These are phyloP conservation scores for Pseudomyrmex pallidus DNA, from an alignment of 1,140 invertebrate species.

Conservation along the genomic window DNA sequence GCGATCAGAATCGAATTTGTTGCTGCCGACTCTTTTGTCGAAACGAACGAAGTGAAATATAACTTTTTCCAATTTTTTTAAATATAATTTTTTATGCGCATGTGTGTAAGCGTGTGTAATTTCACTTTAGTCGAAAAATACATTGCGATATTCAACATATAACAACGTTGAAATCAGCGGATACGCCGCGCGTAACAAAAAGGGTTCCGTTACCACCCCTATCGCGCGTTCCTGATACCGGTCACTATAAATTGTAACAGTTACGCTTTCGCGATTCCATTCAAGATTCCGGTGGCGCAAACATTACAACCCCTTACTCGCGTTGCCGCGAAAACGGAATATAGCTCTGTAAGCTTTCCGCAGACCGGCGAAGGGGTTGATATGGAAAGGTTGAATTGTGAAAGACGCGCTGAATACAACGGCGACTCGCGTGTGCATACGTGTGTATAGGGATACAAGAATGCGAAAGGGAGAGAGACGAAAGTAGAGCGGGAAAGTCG, in stretches of 20 bases:
- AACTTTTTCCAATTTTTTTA: no score
- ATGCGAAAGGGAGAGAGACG: not conserved
- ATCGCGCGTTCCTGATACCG: slow-evolving; percentile 31
- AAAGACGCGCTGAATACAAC: slow-evolving; percentile 16
- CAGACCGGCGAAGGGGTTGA: not conserved
- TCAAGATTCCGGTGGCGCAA: slow-evolving; percentile 38
- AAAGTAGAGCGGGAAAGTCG: slow-evolving; percentile 20
- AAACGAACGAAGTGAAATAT: not conserved
- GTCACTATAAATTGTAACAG: slow-evolving; percentile 57
- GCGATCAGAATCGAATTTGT: not conserved
- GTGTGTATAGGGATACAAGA: slow-evolving; percentile 6
- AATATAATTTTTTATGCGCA: no score
- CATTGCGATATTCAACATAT: slow-evolving; percentile 5
- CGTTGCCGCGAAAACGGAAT: slow-evolving; percentile 4
- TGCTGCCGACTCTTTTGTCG: no score
- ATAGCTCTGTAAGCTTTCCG: slow-evolving; percentile 41
- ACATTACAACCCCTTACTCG: slow-evolving; percentile 26
- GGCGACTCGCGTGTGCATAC: slow-evolving; percentile 29
- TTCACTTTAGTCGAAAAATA: no score
- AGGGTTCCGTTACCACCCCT: slow-evolving; percentile 28
- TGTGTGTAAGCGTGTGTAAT: no score
- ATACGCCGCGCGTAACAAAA: slow-evolving; percentile 18
- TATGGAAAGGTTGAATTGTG: not conserved
- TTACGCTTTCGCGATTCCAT: slow-evolving; percentile 57
- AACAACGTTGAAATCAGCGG: slow-evolving; percentile 38